Percentiles rank a stretch among this genome's conserved stretches.
Conservation (phyloP, 2,113 vertebrate species). For the Cercopithecus mona region DNA sequence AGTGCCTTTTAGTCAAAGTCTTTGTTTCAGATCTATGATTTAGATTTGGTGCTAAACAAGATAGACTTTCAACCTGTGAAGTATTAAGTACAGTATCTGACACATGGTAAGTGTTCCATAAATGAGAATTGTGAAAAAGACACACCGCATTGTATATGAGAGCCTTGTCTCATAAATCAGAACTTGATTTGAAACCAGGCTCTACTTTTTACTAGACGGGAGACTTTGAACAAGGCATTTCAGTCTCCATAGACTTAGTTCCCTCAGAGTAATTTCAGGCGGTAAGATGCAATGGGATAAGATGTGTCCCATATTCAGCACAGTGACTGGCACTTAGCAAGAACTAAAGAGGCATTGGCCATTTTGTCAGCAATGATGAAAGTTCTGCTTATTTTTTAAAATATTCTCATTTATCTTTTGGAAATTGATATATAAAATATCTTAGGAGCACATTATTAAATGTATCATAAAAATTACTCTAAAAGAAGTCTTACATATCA, state of each 20-base stretch:
- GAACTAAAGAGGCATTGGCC: background rate
- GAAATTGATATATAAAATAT: background rate
- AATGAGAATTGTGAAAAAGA: background rate
- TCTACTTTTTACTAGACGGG: background rate
- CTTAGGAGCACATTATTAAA: conserved; percentile 7
- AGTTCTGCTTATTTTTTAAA: background rate
- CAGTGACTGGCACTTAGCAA: background rate
- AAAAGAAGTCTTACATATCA: background rate
- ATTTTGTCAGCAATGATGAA: background rate
- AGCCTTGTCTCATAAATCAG: background rate
- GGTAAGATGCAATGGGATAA: background rate
- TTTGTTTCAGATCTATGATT: background rate
- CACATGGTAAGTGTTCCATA: background rate
- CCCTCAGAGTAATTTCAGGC: background rate
- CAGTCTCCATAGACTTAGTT: background rate
- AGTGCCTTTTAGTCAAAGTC: background rate
- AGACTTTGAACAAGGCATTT: background rate
- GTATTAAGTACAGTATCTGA: background rate
- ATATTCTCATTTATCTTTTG: background rate
- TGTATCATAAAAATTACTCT: conserved; percentile 2
- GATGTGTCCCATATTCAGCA: background rate
- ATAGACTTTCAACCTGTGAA: background rate
- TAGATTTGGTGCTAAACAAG: background rate
- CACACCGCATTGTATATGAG: background rate
- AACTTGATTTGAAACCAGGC: background rate